Conservation (phyloP, 1,140 invertebrate species). For the Aphis craccivora region DNA sequence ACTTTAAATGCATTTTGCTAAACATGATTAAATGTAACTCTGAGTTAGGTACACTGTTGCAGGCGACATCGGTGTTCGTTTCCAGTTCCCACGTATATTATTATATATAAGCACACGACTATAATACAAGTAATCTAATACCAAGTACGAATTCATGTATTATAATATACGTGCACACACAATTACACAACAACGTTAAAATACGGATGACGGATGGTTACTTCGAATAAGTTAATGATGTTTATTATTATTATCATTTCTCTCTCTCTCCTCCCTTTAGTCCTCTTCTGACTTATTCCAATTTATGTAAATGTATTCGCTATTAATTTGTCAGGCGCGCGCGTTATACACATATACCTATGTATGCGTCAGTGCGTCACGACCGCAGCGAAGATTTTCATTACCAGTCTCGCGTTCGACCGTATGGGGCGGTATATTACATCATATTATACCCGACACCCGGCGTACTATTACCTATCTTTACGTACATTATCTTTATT, state of each 20-base stretch:
- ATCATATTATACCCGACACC: neutral
- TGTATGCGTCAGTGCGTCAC: neutral
- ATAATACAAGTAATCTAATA: neutral
- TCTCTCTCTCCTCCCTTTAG: too few relatives aligned
- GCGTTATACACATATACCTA: neutral
- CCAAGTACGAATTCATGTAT: neutral
- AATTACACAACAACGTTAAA: neutral
- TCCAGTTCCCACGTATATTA: neutral
- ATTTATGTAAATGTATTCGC: conserved; percentile 35
- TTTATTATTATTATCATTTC: neutral
- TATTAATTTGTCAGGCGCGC: conserved; percentile 5
- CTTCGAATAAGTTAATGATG: neutral
- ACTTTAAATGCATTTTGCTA: neutral
- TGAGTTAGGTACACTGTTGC: neutral
- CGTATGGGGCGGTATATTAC: neutral
- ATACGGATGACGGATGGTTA: neutral
- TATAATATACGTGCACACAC: neutral
- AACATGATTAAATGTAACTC: neutral
- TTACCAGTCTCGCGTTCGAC: neutral
- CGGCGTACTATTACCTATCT: neutral
- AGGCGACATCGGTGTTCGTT: neutral
- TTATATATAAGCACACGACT: neutral
- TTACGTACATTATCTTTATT: neutral
- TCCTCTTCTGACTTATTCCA: neutral
- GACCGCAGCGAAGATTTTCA: neutral